Conservation (phyloP, 1,140 invertebrate species). For the Habropoda laboriosa region DNA sequence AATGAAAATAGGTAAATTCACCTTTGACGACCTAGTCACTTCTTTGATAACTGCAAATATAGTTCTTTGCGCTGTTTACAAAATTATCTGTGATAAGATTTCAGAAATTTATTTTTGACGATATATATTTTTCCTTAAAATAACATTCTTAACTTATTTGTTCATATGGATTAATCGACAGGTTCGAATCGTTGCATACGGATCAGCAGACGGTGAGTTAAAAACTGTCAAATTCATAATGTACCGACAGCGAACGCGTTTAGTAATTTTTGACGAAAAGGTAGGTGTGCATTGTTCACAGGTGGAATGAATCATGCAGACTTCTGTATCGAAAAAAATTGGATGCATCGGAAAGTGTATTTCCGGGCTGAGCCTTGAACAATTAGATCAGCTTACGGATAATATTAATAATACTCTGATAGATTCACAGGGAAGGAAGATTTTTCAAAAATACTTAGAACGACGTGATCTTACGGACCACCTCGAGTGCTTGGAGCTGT, state of each 20-base stretch:
- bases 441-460: slow-evolving; percentile 66
- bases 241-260: neutral
- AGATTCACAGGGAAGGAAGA: slow-evolving; percentile 58
- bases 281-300: neutral
- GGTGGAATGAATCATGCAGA: slow-evolving; percentile 49
- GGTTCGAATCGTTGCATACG: too few relatives aligned
- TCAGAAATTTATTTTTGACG: neutral
- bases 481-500: slow-evolving; percentile 66
- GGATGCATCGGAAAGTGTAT: slow-evolving; percentile 72
- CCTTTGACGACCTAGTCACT: too few relatives aligned
- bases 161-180: too few relatives aligned
- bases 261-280: neutral
- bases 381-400: slow-evolving; percentile 69
- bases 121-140: neutral
- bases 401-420: slow-evolving; percentile 65
- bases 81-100: neutral
- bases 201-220: too few relatives aligned
- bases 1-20: neutral
- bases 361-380: slow-evolving; percentile 57
- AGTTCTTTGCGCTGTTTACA: neutral
- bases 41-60: neutral
- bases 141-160: neutral
- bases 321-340: slow-evolving; percentile 45
- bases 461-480: slow-evolving; percentile 47
- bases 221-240: too few relatives aligned